Conservation (phyloP, 1,140 invertebrate species). For the Drosophila tristis region DNA sequence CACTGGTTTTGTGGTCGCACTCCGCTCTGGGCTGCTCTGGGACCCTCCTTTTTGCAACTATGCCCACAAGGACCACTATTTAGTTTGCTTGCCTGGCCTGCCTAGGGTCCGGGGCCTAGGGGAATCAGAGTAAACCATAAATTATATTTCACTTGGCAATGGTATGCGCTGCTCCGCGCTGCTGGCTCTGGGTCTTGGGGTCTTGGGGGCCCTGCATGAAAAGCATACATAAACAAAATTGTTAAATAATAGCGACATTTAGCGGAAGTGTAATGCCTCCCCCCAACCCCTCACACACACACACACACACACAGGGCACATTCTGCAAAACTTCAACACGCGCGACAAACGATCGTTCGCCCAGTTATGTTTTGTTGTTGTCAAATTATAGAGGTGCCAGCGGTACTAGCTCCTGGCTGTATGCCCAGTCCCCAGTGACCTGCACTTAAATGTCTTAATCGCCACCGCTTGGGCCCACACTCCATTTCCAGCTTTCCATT, state of each 20-base stretch:
- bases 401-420: conserved; percentile 13
- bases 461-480: conserved; percentile 6
- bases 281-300: neutral
- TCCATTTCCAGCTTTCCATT: conserved; percentile 24
- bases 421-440: neutral
- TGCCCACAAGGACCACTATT: conserved; percentile 59
- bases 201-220: conserved; percentile 34
- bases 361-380: conserved; percentile 23
- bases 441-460: conserved; percentile 74
- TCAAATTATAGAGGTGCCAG: conserved; percentile 71
- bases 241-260: conserved; percentile 82
- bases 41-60: neutral
- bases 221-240: conserved; percentile 71
- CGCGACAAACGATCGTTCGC: conserved; percentile 69
- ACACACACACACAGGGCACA: conserved; percentile 1
- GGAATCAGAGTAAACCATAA: conserved; percentile 72
- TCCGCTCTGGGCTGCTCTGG: too few relatives aligned
- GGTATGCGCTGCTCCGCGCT: neutral
- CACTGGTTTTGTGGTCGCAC: conserved; percentile 3
- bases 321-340: conserved; percentile 60
- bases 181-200: neutral
- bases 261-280: conserved; percentile 72
- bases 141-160: conserved; percentile 62
- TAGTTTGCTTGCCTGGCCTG: conserved; percentile 43
- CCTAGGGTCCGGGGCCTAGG: neutral